Percentiles rank a stretch among this genome's conserved stretches.
Conservation (phyloP, 2,797 vertebrate species). For the Phoxinus dragarum region DNA sequence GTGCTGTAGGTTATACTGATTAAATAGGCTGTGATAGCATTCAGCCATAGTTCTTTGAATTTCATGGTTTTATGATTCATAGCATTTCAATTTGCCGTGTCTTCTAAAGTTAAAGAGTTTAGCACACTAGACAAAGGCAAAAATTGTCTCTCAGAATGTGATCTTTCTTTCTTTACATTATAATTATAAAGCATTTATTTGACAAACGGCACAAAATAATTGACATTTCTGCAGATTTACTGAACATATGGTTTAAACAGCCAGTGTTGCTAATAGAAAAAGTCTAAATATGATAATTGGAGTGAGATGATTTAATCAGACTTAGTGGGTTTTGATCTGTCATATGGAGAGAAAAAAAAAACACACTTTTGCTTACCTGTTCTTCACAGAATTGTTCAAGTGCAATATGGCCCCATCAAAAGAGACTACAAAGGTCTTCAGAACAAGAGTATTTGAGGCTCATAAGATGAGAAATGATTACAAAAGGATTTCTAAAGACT, state of each 20-base stretch:
- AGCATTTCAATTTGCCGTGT: slow-evolving; percentile 6
- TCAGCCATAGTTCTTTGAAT: background rate
- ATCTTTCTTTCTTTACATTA: background rate
- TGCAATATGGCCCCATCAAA: slow-evolving; percentile 10
- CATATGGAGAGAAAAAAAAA: background rate
- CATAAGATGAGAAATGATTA: background rate
- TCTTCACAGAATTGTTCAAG: slow-evolving; percentile 6
- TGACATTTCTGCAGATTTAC: background rate
- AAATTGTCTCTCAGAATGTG: background rate
- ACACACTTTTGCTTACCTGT: background rate
- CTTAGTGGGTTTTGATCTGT: background rate
- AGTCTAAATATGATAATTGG: background rate
- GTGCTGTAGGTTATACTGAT: slow-evolving; percentile 7
- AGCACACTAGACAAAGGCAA: background rate
- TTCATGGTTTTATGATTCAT: background rate
- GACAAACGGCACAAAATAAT: background rate
- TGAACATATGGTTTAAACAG: background rate
- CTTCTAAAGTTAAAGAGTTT: background rate
- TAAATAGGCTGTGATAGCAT: slow-evolving; percentile 2
- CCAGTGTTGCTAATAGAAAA: background rate
- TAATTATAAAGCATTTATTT: background rate
- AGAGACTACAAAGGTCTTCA: slow-evolving; percentile 11
- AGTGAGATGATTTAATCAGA: slow-evolving; percentile 10
- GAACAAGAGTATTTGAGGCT: background rate
- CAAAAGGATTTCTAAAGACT: slow-evolving; percentile 20